Percentiles rank a stretch among this genome's conserved stretches.
These are phyloP conservation scores for Tipula helvola DNA, from an alignment of 2,888 invertebrate genomes.

Conservation along the genomic window DNA sequence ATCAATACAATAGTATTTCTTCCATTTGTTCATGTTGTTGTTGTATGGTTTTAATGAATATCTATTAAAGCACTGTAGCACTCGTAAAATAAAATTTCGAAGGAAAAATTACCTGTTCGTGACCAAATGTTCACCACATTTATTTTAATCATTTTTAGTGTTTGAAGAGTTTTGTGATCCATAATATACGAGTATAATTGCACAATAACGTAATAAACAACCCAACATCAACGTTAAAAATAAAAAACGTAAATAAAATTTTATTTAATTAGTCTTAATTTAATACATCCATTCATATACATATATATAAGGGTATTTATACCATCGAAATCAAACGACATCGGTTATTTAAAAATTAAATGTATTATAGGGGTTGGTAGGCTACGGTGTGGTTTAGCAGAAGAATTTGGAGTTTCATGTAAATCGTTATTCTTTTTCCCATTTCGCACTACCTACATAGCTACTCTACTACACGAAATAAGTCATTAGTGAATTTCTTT, in stretches of 20 bases:
- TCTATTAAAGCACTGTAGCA: neutral
- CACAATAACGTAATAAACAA: neutral
- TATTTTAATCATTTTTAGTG: neutral
- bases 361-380: neutral
- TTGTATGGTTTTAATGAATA: neutral
- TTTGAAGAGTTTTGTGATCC: neutral
- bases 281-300: neutral
- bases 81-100: neutral
- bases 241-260: neutral
- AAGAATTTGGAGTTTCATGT: neutral
- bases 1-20: neutral
- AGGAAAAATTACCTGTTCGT: neutral
- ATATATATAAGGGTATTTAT: neutral
- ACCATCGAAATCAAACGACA: neutral
- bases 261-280: neutral
- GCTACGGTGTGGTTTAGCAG: neutral
- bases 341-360: neutral
- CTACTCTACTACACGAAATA: neutral
- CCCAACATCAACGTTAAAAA: neutral
- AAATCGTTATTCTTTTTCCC: neutral
- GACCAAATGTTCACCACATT: neutral
- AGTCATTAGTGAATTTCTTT: neutral
- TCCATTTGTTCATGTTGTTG: neutral
- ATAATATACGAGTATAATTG: neutral
- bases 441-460: neutral